These are phyloP conservation scores for Caenorhabditis imperialis DNA, from an alignment of 2,888 invertebrate species.

Conservation along the genomic window DNA sequence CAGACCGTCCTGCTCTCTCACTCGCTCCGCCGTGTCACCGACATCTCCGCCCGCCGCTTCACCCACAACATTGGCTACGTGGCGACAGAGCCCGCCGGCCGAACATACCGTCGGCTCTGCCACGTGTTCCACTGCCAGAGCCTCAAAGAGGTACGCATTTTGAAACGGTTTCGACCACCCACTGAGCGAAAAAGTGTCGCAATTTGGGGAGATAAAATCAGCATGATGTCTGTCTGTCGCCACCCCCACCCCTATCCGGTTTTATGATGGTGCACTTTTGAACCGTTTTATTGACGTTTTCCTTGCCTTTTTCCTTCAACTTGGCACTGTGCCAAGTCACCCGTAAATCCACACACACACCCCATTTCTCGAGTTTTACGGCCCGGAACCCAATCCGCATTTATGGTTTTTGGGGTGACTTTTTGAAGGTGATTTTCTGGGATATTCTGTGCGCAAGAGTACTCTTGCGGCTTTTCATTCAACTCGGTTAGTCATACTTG, in stretches of 20 bases:
- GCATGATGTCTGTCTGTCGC: constrained; percentile 1
- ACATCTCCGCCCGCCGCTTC: constrained; percentile 50
- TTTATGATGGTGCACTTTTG: too few relatives aligned
- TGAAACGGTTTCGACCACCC: constrained; percentile 14
- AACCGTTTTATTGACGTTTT: too few relatives aligned
- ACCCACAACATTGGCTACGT: constrained; percentile 61
- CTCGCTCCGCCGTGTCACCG: constrained; percentile 62
- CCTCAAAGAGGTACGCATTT: constrained; percentile 16
- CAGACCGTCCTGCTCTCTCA: constrained; percentile 61
- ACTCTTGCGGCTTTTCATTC: too few relatives aligned
- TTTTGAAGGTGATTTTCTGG: too few relatives aligned
- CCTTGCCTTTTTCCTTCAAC: too few relatives aligned
- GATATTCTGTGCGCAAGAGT: too few relatives aligned
- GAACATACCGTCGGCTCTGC: constrained; percentile 60
- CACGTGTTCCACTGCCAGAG: constrained; percentile 59
- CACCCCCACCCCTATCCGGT: constrained; percentile 6
- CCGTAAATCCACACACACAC: too few relatives aligned
- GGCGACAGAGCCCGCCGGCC: constrained; percentile 60
- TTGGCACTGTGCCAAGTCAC: too few relatives aligned
- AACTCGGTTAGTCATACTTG: too few relatives aligned
- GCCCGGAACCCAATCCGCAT: not conserved
- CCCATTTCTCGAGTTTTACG: not conserved
- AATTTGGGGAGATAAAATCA: constrained; percentile 34
- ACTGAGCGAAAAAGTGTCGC: constrained; percentile 18
- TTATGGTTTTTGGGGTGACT: not conserved